Evolutionary conservation across 2,797 vertebrate genomes (phyloP).

Genomic region (Moxostoma hubbsi): DNA sequence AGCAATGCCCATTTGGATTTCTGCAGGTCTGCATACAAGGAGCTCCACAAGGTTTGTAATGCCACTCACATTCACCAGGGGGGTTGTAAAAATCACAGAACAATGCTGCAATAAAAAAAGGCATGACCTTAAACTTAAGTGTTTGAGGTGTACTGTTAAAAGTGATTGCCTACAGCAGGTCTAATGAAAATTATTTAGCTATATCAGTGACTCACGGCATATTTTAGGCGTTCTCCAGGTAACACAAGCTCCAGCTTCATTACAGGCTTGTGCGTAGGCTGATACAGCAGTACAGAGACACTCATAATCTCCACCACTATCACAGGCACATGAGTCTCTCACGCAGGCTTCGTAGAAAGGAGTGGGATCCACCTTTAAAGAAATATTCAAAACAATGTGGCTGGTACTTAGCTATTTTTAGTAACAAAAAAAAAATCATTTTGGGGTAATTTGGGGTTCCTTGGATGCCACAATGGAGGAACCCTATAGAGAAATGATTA

Average conservation of each 20-base stretch:
- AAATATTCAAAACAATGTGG: not conserved
- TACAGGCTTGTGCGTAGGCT: conserved; percentile 89
- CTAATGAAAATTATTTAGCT: not conserved
- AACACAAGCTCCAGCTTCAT: conserved; percentile 81
- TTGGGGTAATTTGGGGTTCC: no score
- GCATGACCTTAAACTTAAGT: no score
- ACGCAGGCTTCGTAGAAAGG: conserved; percentile 89
- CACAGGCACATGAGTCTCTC: conserved; percentile 87
- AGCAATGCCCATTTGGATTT: conserved; percentile 84
- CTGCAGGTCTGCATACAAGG: conserved; percentile 89
- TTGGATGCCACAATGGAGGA: no score
- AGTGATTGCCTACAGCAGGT: not conserved
- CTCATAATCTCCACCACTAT: conserved; percentile 87
- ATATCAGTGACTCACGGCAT: conserved; percentile 85
- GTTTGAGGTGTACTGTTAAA: not conserved
- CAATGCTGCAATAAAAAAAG: conserved; percentile 77
- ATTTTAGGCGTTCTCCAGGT: conserved; percentile 87
- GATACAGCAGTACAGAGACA: conserved; percentile 93
- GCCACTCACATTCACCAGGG: conserved; percentile 86
- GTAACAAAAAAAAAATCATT: no score
- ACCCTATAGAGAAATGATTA: no score
- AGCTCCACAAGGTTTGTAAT: conserved; percentile 89
- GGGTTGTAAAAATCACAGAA: conserved; percentile 95
- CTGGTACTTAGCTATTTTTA: no score
- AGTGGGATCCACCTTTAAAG: conserved; percentile 84